These are phyloP conservation scores for Laupala kohalensis DNA, from an alignment of 1,140 invertebrate species.

Conservation along the genomic window DNA sequence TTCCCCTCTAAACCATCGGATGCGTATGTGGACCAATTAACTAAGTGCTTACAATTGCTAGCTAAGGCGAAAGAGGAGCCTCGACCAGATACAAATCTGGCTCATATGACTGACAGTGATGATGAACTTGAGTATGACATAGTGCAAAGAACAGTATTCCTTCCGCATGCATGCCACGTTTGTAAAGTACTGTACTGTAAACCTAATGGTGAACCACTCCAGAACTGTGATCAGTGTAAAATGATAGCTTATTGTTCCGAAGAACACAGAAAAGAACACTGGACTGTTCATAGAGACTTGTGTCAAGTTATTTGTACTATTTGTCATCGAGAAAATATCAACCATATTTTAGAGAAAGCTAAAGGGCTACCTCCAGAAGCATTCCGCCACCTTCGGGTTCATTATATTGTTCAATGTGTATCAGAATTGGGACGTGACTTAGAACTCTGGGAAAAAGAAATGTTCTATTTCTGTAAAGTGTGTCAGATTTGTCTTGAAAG, in stretches of 20 bases:
- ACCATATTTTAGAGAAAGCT: conserved; percentile 35
- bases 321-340: conserved; percentile 20
- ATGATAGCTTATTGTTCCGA: conserved; percentile 39
- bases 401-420: conserved; percentile 42
- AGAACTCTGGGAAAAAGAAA: conserved; percentile 49
- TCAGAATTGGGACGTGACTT: conserved; percentile 39
- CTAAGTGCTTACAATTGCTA: neutral
- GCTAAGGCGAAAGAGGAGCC: neutral
- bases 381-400: conserved; percentile 43
- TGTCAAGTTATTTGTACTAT: conserved; percentile 27
- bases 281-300: conserved; percentile 29
- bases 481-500: conserved; percentile 41
- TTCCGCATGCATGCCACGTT: conserved; percentile 27
- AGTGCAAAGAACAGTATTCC: conserved; percentile 4
- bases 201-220: conserved; percentile 25
- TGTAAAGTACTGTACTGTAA: conserved; percentile 23
- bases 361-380: conserved; percentile 36
- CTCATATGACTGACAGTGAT: conserved; percentile 1
- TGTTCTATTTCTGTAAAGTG: conserved; percentile 47
- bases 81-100: neutral
- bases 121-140: conserved; percentile 2
- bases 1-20: neutral
- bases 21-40: neutral
- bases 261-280: conserved; percentile 32
- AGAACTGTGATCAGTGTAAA: conserved; percentile 27